A percentile compares a stretch with the other conserved stretches of the same genome.
Conservation (phyloP, 1,140 invertebrate species). For the Procambarus virginalis region DNA sequence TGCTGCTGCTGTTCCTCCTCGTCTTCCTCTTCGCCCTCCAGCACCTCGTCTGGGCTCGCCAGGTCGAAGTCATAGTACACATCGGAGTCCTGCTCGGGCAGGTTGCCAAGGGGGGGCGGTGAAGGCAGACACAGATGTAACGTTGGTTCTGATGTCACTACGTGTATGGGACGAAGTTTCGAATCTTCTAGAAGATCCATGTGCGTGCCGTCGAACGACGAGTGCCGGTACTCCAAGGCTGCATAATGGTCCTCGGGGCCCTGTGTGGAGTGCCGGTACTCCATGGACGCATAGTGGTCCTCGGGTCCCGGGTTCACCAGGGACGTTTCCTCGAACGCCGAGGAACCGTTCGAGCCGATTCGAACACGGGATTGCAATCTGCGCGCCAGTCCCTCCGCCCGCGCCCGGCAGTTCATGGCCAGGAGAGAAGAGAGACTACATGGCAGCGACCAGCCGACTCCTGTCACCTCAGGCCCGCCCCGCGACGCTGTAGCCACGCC, state of each 20-base stretch:
- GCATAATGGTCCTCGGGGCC: conserved; percentile 52
- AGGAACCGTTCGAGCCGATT: conserved; percentile 21
- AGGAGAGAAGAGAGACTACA: conserved; percentile 77
- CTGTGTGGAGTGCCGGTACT: conserved; percentile 37
- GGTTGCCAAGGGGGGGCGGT: conserved; percentile 29
- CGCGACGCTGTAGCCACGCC: conserved; percentile 48
- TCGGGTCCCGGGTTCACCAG: conserved; percentile 43
- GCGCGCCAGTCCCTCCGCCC: conserved; percentile 85
- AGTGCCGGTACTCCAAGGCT: conserved; percentile 53
- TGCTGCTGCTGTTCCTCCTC: background rate
- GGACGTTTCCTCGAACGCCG: conserved; percentile 52
- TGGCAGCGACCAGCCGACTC: conserved; percentile 69
- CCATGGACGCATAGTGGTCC: conserved; percentile 54
- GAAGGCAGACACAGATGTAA: conserved; percentile 58
- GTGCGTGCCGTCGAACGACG: conserved; percentile 53
- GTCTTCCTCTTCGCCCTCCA: conserved; percentile 37
- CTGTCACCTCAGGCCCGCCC: conserved; percentile 58
- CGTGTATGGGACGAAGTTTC: conserved; percentile 64
- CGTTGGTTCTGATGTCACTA: conserved; percentile 69
- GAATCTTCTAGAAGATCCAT: conserved; percentile 26
- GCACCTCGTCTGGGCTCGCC: conserved; percentile 60
- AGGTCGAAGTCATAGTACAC: conserved; percentile 69
- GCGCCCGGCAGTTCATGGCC: conserved; percentile 83
- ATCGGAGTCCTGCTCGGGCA: conserved; percentile 65
- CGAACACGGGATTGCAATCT: conserved; percentile 80